These are phyloP conservation scores for Arenaria interpres DNA, from an alignment of 2,113 vertebrate genomes.

Conservation along the genomic window DNA sequence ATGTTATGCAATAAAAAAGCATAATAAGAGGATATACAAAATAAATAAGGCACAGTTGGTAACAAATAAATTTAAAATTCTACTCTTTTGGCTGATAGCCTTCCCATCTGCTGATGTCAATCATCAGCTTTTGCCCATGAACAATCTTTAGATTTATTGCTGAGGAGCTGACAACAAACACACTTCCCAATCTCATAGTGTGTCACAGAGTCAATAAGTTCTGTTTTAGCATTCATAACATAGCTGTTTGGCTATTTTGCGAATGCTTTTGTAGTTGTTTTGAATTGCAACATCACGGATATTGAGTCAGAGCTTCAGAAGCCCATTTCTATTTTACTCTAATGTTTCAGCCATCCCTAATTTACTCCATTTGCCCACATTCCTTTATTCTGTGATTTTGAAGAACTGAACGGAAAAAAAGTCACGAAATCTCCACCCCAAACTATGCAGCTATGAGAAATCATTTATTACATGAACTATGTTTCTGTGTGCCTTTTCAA, in stretches of 20 bases:
- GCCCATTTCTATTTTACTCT: background rate
- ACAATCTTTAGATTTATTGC: background rate
- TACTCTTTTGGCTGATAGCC: background rate
- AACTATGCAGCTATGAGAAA: background rate
- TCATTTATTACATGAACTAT: background rate
- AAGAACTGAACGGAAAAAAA: background rate
- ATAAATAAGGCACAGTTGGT: background rate
- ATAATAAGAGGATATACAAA: background rate
- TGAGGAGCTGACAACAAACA: background rate
- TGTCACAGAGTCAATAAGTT: background rate
- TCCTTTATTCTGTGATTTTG: background rate
- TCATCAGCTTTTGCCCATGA: background rate
- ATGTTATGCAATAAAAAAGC: background rate
- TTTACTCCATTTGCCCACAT: background rate
- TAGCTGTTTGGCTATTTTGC: background rate
- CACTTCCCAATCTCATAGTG: background rate
- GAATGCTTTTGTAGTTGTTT: background rate
- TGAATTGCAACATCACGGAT: background rate
- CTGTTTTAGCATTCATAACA: background rate
- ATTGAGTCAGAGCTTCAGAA: background rate
- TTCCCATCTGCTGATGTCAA: background rate
- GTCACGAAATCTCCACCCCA: accelerated
- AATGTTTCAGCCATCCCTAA: background rate
- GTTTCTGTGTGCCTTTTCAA: background rate
- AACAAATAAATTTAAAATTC: background rate